Base-by-base conservation (phyloP, 2,113 vertebrate species). In the Scartelaos histophorus region DNA sequence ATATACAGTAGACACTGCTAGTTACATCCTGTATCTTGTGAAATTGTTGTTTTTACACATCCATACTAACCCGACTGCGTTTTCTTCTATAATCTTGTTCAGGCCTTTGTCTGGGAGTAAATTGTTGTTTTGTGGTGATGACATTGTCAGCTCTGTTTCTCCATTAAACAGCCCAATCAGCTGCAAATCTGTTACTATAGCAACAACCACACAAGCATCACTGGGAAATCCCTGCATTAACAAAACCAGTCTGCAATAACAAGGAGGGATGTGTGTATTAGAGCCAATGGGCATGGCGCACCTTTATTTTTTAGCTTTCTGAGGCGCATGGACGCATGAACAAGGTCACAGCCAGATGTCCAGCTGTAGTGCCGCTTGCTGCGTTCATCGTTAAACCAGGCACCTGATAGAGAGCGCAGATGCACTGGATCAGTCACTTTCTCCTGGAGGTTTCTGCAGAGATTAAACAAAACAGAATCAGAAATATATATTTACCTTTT, bases 351-450 rank as follows among this genome's bases (percentile, higher is more conserved):
- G 64, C 94, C 95, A 0, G 93, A 90, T 13, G 68, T 90, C 29
- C 76, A 19, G 29, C 79, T 86, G n/a, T 62, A 78, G 79, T 97
- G 95, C 1, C 97, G 92, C 69, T 93, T 95, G 81, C 92, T 88
- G 0, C 93, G 87, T 49, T 92, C 93, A 19, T 97, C 95, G 0
- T 87, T 89, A 90, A 99, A 99, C 97, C 97, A 99, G 4, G 94
- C 92, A 0, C 98, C 98, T 0, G 95, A 95, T 67, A 95, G 92
- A 49, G 75, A 83, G 83, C 92, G 92, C 82, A 98, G 90, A 76
- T 74, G 92, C 13, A 25, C 47, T 0, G 92, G 94, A 75, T 98
- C 95, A 4, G 82, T 88, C 81, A 94, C 88, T 0, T 89, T 94
- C 85, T 94, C 80, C 54, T 94, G 87, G 53, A 99, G 93, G 29